Evolutionary conservation across 2,797 vertebrate genomes (phyloP).

Genomic region (Petrocephalus sullivani): DNA sequence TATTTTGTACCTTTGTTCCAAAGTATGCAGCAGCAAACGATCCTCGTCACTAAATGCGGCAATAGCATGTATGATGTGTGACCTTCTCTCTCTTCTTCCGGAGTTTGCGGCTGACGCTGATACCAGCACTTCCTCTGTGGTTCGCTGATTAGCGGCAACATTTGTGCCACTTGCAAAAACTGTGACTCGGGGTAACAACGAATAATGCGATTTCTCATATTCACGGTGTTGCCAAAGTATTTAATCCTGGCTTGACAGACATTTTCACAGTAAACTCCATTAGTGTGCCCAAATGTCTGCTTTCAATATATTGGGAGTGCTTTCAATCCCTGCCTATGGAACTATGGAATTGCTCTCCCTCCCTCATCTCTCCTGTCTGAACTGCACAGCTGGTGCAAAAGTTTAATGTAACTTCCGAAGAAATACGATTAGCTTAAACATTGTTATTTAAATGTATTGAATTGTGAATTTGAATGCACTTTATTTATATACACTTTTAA

Average conservation of each 20-base stretch:
- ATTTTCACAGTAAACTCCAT: not conserved
- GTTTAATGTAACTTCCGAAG: too few species aligned
- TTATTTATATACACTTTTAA: too few species aligned
- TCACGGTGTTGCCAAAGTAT: not conserved
- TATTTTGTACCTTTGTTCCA: not conserved
- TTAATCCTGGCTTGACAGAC: not conserved
- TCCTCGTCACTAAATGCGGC: not conserved
- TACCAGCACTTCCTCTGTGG: not conserved
- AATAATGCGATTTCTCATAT: not conserved
- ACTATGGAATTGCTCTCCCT: too few species aligned
- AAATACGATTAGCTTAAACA: too few species aligned
- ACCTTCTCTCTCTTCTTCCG: not conserved
- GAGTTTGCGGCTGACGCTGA: not conserved
- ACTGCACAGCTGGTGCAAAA: too few species aligned
- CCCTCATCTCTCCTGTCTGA: too few species aligned
- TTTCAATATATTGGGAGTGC: too few species aligned
- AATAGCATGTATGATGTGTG: not conserved
- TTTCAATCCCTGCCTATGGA: too few species aligned
- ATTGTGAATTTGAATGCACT: too few species aligned
- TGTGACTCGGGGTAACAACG: not conserved
- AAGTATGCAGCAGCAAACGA: not conserved
- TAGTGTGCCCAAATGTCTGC: too few species aligned
- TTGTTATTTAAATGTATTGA: too few species aligned
- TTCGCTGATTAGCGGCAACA: not conserved
- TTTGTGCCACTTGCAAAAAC: not conserved